phyloP scores from a whole-genome alignment of 2,797 vertebrate genomes.

The Steatocranus sp. region DNA sequence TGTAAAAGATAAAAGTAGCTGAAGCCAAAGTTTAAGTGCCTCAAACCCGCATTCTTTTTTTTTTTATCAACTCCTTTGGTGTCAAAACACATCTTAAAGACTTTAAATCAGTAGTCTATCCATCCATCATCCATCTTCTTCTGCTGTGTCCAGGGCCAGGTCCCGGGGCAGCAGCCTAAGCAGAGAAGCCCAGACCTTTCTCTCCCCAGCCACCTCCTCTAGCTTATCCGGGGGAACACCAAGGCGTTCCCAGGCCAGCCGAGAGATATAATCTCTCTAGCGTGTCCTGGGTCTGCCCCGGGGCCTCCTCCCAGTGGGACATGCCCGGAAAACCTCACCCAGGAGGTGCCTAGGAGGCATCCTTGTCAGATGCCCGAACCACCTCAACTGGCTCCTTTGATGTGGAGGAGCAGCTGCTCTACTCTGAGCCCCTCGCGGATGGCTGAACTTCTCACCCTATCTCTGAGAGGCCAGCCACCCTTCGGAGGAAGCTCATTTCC shows the following conservation, averaged over 20 bases:
- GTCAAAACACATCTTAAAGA: not conserved
- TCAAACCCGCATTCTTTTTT: not conserved
- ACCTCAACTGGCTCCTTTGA: not conserved
- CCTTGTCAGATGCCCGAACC: not conserved
- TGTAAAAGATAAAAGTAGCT: not conserved
- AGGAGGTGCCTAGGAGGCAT: not conserved
- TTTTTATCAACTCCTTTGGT: not conserved
- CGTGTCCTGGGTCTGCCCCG: rapidly evolving
- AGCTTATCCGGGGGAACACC: not conserved
- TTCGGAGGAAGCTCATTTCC: no score
- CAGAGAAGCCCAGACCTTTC: not conserved
- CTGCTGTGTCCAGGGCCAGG: not conserved
- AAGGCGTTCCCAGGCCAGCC: not conserved
- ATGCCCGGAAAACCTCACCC: rapidly evolving
- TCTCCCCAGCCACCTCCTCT: not conserved
- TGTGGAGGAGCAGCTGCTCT: rapidly evolving
- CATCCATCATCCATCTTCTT: not conserved
- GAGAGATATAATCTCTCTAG: not conserved
- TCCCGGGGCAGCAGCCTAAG: not conserved
- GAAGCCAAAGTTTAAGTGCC: not conserved
- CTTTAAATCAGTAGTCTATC: not conserved
- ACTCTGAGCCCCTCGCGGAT: rapidly evolving
- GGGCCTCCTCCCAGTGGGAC: rapidly evolving
- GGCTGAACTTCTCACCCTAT: no score
- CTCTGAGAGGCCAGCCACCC: no score